These are phyloP conservation scores for Stercorarius parasiticus DNA, from an alignment of 2,113 vertebrate genomes.

Conservation along the genomic window DNA sequence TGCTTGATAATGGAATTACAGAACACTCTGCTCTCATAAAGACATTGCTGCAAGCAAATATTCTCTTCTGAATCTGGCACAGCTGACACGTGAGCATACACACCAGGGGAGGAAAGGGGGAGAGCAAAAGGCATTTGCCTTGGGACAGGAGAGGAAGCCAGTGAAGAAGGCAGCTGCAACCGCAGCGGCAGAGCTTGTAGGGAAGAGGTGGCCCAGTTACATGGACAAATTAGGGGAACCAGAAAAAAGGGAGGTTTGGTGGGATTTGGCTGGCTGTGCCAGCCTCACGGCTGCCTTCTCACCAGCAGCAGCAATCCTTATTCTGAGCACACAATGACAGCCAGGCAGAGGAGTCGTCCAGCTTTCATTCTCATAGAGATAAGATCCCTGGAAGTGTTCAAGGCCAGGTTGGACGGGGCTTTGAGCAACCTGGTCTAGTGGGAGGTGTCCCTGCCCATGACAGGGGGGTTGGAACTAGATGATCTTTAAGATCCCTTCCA, in stretches of 20 bases:
- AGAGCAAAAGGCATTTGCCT: not conserved
- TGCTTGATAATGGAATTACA: conserved; percentile 28
- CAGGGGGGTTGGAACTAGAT: not conserved
- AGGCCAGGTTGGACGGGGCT: not conserved
- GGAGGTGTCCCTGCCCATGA: not conserved
- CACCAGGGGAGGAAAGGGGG: not conserved
- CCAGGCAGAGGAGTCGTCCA: not conserved
- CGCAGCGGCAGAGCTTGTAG: fast-evolving
- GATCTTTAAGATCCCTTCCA: not conserved
- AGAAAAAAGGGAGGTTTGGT: not conserved
- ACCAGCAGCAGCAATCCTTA: not conserved
- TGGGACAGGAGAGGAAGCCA: not conserved
- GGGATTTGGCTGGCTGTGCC: not conserved
- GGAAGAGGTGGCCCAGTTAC: not conserved
- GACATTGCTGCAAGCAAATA: not conserved
- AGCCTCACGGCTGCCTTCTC: not conserved
- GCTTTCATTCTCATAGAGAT: not conserved
- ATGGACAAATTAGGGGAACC: not conserved
- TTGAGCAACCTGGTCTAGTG: not conserved
- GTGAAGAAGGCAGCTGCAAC: not conserved
- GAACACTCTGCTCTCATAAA: not conserved
- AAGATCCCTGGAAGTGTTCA: not conserved
- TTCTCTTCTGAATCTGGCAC: conserved; percentile 1
- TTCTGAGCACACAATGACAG: fast-evolving
- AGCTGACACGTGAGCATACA: not conserved